A percentile compares a stretch with the other conserved stretches of the same genome.
phyloP scores from a whole-genome alignment of 2,797 vertebrate genomes.

The Knipowitschia caucasica region DNA sequence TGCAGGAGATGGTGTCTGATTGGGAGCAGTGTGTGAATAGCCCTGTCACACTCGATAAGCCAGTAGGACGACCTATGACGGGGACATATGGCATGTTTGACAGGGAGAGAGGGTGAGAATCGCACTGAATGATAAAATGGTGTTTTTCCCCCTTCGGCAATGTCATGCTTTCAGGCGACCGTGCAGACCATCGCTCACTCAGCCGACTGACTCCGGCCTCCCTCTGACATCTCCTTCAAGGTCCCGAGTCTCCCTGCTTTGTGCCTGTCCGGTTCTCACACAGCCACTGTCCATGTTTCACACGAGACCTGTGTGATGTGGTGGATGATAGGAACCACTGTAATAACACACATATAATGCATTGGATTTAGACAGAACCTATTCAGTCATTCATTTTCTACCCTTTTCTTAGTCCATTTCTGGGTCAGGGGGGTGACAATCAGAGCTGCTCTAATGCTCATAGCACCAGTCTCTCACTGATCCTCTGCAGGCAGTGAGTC shows the following conservation, averaged over 20 bases:
- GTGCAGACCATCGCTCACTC: conserved; percentile 76
- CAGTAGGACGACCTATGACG: conserved; percentile 78
- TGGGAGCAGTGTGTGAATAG: conserved; percentile 81
- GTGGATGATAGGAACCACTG: conserved; percentile 63
- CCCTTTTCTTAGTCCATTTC: too few species aligned
- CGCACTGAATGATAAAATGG: conserved; percentile 82
- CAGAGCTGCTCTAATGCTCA: too few species aligned
- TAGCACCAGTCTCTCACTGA: too few species aligned
- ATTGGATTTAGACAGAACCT: conserved; percentile 50
- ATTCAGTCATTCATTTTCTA: too few species aligned
- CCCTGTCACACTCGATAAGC: conserved; percentile 82
- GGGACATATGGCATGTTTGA: conserved; percentile 84
- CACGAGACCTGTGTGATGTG: conserved; percentile 55
- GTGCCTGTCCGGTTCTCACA: conserved; percentile 64
- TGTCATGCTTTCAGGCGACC: conserved; percentile 79
- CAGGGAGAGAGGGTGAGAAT: conserved; percentile 80
- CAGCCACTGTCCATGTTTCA: conserved; percentile 48
- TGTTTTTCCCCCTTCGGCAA: conserved; percentile 79
- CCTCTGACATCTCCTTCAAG: conserved; percentile 79
- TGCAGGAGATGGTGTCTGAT: conserved; percentile 78
- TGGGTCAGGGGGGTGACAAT: too few species aligned
- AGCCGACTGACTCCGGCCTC: conserved; percentile 72
- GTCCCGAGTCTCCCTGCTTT: conserved; percentile 63
- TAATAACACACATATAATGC: conserved; percentile 75
- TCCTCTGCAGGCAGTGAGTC: too few species aligned